A percentile compares a stretch with the other conserved stretches of the same genome.
phyloP scores from a whole-genome alignment of 2,888 invertebrate genomes.

The Tuberolachnus salignus region DNA sequence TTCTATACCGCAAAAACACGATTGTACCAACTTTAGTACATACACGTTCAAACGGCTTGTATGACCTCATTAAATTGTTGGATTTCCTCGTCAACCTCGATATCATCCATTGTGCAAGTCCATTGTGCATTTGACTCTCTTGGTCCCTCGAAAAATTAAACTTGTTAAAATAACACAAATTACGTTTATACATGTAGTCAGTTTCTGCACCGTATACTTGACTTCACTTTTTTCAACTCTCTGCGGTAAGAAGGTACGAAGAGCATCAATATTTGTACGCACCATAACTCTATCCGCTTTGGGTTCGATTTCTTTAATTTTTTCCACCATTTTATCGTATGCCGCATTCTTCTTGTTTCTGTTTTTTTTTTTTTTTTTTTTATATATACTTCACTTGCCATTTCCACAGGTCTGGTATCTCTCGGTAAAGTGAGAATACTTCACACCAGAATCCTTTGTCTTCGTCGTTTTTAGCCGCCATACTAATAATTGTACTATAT shows the following conservation, averaged over 20 bases:
- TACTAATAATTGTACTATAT: conserved; percentile 8
- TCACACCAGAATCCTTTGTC: conserved; percentile 14
- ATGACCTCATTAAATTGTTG: too few species aligned
- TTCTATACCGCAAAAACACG: too few species aligned
- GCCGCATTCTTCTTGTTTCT: conserved; percentile 13
- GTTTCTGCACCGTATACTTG: conserved; percentile 13
- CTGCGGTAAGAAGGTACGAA: conserved; percentile 11
- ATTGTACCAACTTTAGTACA: too few species aligned
- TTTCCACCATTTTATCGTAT: conserved; percentile 20
- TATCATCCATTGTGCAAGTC: too few species aligned
- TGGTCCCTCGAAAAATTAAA: conserved; percentile 32
- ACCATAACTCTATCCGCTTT: conserved; percentile 9
- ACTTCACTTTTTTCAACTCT: conserved; percentile 26
- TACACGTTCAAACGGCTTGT: too few species aligned
- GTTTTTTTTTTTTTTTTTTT: too few species aligned
- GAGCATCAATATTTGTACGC: conserved; percentile 20
- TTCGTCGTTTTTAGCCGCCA: too few species aligned
- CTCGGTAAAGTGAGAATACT: conserved; percentile 5
- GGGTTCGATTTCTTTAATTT: conserved; percentile 28
- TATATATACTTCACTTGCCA: too few species aligned
- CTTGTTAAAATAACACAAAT: conserved; percentile 31
- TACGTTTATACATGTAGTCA: conserved; percentile 31
- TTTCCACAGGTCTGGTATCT: conserved; percentile 12
- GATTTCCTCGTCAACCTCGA: too few species aligned
- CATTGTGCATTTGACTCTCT: conserved; percentile 9